A percentile compares a stretch with the other conserved stretches of the same genome.
phyloP scores from a whole-genome alignment of 2,888 invertebrate genomes.

The Nephrotoma flavescens region DNA sequence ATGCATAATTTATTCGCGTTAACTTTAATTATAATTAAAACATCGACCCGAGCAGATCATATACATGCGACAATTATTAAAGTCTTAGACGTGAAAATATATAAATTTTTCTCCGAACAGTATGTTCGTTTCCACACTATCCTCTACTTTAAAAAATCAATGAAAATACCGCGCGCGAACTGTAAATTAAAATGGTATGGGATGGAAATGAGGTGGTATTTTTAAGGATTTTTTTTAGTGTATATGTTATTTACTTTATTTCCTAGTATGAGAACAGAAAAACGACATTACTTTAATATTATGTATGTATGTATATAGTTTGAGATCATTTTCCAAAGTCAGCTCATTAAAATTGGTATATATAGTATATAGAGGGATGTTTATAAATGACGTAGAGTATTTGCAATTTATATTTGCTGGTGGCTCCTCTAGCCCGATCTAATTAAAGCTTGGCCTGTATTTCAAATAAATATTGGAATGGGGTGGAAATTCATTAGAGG shows the following conservation, averaged over 20 bases:
- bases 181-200: conserved; percentile 10
- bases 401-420: background rate
- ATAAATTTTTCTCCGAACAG: background rate
- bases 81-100: background rate
- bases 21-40: background rate
- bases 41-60: background rate
- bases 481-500: background rate
- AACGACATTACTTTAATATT: background rate
- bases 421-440: background rate
- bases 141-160: conserved; percentile 16
- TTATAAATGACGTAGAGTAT: background rate
- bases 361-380: background rate
- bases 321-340: background rate
- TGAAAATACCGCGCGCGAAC: conserved; percentile 17
- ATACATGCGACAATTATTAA: background rate
- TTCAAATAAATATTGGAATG: background rate
- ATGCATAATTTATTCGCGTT: background rate
- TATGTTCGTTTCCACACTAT: background rate
- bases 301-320: background rate
- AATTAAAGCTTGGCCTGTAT: background rate
- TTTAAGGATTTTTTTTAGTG: background rate
- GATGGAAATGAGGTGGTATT: background rate
- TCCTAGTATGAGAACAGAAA: background rate
- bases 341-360: background rate
- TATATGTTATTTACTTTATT: background rate